Evolutionary conservation across 2,113 vertebrate species (phyloP), one percentile per base, ranked within the genome.

Genomic region (zebrafish (Danio rerio)): DNA sequence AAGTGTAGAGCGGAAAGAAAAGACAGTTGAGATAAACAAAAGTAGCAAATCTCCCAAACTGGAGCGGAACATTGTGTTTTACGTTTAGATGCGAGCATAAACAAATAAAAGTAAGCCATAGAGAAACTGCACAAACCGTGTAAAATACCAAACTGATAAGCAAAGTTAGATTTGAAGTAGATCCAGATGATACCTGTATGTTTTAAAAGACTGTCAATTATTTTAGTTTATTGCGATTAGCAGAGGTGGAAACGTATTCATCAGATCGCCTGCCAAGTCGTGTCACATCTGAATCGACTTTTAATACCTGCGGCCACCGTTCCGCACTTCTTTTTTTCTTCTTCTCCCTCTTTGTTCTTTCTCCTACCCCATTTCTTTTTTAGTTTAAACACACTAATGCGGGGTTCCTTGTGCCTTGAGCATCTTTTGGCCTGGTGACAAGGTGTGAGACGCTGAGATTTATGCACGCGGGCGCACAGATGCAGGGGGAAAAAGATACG

Each of bases 391-490:
- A 94, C 94, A 94, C 94, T 95, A 95, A 94, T 93, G 91, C 93
- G 89, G 92, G 93, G 92, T 92, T 93, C 93, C 20, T 63, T 91
- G 91, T 80, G 80, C 65, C 92, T 90, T 93, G 93, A 94, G 94
- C 94, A 95, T 95, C 94, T 95, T 93, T 87, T 90, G 91, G 90
- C 91, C 92, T 92, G 85, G 90, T 93, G 94, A 95, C 94, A 95
- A 91, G 89, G 91, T 92, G 90, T 90, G 80, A 92, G 92, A 94
- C 93, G 88, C 90, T 93, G 94, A 97, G 95, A 97, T 96, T 97
- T 97, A 98, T 97, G 95, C 93, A 92, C 92, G 93, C 87, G 88
- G 92, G 94, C 92, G 86, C 91, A 92, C 95, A 96, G 95, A 96
- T 96, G 94, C 94, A 92, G 94, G 90, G 78, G 94, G 93, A 95